Evolutionary conservation across 2,888 invertebrate species (phyloP), one percentile per base, ranked within the genome.

Genomic region (Leptinotarsa peninsularis): DNA sequence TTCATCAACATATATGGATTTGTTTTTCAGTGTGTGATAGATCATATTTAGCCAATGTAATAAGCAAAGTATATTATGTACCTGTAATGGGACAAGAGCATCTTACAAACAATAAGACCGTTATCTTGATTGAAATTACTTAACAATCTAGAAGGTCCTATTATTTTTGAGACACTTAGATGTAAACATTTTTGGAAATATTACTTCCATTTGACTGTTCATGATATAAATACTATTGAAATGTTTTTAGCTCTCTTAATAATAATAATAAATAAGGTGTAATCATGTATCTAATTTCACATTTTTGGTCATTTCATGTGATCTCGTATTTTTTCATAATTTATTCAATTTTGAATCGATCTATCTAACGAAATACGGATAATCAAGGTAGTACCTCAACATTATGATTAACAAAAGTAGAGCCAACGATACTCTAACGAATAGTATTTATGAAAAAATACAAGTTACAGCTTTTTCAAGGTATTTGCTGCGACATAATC

Each of bases 401-500:
- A 67, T 18, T 67, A 60, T 69, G 63, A 52, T 60, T 63, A 60
- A 33, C 23, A 66, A 49, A 71, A 50, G 54, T 71, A 52, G 67
- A 75, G 67, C 76, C 83, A 84, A 82, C 83, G 83, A 83, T 75
- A 76, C 23, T 66, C 27, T 78, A 78, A 81, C 80, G 79, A 82
- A 81, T 74, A 66, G 60, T 58, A 74, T 79, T 72, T 75, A 72
- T 71, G 76, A 71, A 81, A 81, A 80, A 81, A 80, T 78, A 81
- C 81, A 77, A 77, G 67, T 77, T 79, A 80, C 79, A 78, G 84
- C 84, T 85, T 86, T 82, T 82, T 85, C 81, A 84, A 85, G 86
- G 84, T 86, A 86, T 84, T 85, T 83, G 84, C 84, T 84, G 84
- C 83, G 81, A 84, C 84, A 84, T 86, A 85, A 85, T 86, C 86